Base-by-base conservation (phyloP, 2,888 invertebrate species). In the Bombyx huttoni region DNA sequence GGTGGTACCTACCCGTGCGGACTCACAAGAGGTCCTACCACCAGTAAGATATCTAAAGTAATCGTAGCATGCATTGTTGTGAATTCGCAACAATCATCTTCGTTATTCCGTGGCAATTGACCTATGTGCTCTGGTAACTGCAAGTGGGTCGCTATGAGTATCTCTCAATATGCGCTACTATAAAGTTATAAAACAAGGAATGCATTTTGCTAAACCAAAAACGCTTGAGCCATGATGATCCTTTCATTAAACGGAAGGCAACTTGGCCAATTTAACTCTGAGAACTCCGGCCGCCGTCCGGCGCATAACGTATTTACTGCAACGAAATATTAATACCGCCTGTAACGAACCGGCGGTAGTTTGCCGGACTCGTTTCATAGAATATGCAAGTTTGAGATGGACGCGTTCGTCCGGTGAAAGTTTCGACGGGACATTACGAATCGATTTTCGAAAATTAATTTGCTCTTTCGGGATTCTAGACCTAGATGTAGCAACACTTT, bases 231-330 rank as follows among this genome's bases (percentile, higher is more conserved):
- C 24, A 24, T 5, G 24, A 24, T 40, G 12, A 40, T 40, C 9
- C 40, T 12, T 8, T 40, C 12, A 40, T 40, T 40, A 40, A 55
- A 77, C 83, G 81, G 83, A 56, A 76, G 76, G 58, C 73, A 86
- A 86, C 80, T 87, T 83, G 75, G 72, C 79, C 81, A 86, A 85
- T 85, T 86, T 82, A 72, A 67, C 70, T 56, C 66, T 24, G 64
- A 70, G 76, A 81, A 85, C 74, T 85, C 81, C 66, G 65, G 61
- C 68, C 73, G 69, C 69, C 78, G 85, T 78, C 83, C 81, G 64
- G 58, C 74, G 73, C 75, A 81, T 86, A 82, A 88, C 77, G 80
- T 83, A 88, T 87, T 87, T 84, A 88, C 80, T 71, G 73, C 73
- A 67, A 66, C 84, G 83, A 85, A 88, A 86, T 88, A 88, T 88